phyloP scores from a whole-genome alignment of 2,797 vertebrate species.

The Acanthiza pusilla region DNA sequence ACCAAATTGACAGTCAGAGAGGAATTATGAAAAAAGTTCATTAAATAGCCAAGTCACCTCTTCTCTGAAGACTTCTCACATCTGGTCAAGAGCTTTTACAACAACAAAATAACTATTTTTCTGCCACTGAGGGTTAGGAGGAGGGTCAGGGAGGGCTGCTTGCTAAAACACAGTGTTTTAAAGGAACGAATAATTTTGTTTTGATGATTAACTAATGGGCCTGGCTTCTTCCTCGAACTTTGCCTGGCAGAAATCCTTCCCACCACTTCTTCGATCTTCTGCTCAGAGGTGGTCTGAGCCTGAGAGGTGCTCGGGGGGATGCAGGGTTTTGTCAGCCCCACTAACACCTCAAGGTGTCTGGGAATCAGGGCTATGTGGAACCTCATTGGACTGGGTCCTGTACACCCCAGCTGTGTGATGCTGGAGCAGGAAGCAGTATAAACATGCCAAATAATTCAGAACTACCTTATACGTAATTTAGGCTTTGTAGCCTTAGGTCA shows the following conservation, averaged over 20 bases:
- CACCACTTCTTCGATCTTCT: neutral
- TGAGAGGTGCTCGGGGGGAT: neutral
- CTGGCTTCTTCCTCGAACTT: neutral
- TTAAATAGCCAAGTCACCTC: neutral
- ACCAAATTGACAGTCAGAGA: neutral
- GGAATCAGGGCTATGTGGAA: neutral
- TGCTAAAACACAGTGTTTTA: neutral
- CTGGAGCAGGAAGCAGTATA: neutral
- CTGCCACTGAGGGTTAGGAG: neutral
- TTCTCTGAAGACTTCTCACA: neutral
- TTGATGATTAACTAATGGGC: neutral
- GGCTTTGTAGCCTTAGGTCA: neutral
- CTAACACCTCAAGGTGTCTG: neutral
- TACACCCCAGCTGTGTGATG: neutral
- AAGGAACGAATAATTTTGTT: neutral
- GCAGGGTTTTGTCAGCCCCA: neutral
- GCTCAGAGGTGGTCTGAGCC: neutral
- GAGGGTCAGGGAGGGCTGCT: neutral
- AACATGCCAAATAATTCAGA: neutral
- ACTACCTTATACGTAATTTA: neutral
- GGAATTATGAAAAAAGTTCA: neutral
- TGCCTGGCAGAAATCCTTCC: neutral
- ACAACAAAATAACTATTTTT: neutral
- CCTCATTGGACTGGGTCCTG: neutral
- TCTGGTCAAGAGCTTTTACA: neutral